Base-by-base conservation (phyloP, 2,888 invertebrate species). In the Heliconius ethilla region DNA sequence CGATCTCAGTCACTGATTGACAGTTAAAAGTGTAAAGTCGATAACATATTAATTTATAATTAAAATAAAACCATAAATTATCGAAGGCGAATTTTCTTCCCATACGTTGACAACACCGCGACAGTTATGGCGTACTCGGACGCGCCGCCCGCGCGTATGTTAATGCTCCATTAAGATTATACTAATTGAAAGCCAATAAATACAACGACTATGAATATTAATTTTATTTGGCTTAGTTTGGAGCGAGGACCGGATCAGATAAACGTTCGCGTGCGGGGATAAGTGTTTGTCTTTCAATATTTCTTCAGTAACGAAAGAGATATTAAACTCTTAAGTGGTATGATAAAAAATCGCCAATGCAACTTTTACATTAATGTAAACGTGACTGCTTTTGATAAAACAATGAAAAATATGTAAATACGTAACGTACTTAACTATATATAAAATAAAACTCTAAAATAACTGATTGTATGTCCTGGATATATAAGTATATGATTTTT, bases 141-240 rank as follows among this genome's bases (percentile, higher is more conserved):
- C 90, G 89, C 88, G 89, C 89, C 91, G 90, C 89, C 89, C 89
- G 91, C 91, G 90, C 91, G 89, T 93, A 92, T 93, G 92, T 92
- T 93, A 94, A 94, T 93, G 92, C 92, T 91, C 94, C 93, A 94
- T 94, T 93, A 94, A 93, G 94, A 94, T 94, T 93, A 94, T 90
- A 92, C 94, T 94, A 94, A 94, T 94, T 94, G 94, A 94, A 94
- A 93, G 94, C 93, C 94, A 94, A 94, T 94, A 94, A 94, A 94
- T 94, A 94, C 92, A 93, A 92, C 92, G 88, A 91, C 94, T 93
- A 94, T 94, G 94, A 94, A 93, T 94, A 93, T 92, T 93, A 93
- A 94, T 93, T 92, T 93, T 92, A 93, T 94, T 93, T 93, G 90
- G 87, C 87, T 92, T 88, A 87, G 81, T 82, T 82, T 77, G 80